These are phyloP conservation scores for Plecturocebus donacophilus DNA, from an alignment of 2,113 vertebrate genomes.

Conservation along the genomic window DNA sequence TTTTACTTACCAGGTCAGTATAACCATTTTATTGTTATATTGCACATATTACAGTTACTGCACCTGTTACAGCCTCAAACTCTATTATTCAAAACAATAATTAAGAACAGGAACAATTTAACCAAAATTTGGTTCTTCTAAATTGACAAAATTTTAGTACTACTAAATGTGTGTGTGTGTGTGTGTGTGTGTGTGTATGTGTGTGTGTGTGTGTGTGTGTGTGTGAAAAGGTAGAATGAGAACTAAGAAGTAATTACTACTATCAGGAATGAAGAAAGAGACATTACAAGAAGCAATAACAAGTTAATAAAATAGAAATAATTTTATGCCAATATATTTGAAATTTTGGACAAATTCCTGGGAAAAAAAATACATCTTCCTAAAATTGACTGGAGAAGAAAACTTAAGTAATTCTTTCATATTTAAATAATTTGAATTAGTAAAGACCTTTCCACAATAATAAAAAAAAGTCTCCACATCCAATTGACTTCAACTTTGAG, in stretches of 20 bases:
- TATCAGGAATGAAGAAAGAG: neutral
- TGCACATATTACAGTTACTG: neutral
- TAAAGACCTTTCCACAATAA: neutral
- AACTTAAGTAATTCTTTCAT: neutral
- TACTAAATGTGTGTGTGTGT: neutral
- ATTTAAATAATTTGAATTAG: neutral
- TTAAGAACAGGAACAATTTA: neutral
- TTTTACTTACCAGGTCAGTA: neutral
- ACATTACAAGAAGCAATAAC: neutral
- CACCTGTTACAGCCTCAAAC: neutral
- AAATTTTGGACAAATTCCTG: slow-evolving; percentile 13
- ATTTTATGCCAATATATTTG: neutral
- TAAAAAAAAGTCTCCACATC: neutral
- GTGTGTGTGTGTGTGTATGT: neutral
- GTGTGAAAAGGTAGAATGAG: neutral
- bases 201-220: too few relatives aligned
- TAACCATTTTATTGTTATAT: neutral
- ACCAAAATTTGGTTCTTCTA: neutral
- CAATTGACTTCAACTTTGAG: neutral
- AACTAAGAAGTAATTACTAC: neutral
- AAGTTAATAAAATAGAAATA: neutral
- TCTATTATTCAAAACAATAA: neutral
- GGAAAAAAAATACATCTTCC: neutral
- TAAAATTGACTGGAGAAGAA: slow-evolving; percentile 5
- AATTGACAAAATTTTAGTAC: neutral